Base-by-base conservation (phyloP, 2,113 vertebrate genomes). In the Dasyprocta punctata region DNA sequence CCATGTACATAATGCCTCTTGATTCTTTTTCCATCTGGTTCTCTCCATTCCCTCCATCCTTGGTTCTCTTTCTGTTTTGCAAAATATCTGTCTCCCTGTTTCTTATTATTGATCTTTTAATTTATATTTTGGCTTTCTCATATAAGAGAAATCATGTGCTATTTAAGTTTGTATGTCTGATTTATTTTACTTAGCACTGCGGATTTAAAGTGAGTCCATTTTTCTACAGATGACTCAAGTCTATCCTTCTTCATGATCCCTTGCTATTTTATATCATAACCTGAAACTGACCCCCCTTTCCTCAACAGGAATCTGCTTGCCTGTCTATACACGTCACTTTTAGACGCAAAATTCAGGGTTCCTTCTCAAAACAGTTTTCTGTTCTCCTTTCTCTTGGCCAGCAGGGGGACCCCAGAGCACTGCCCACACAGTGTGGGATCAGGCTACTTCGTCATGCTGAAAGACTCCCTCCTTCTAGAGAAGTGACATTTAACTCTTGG, bases 391-490 rank as follows among this genome's bases (percentile, higher is more conserved):
- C 67, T 95, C 73, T 63, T 0, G 2, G 26, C 49, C 92, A 90
- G 87, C 80, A 92, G 92, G 92, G 94, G 96, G 77, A 94, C 47
- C 26, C 65, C 44, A 73, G 47, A 47, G 71, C 73, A 78, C 65
- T 49, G 22, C 71, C 81, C 81, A 33, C 36, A 4, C 41, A 80
- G 28, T n/a, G 20, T 77, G 36, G 20, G 69, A 71, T 54, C 30
- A 41, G 82, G 22, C 41, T 24, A 49, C 30, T 60, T 95, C 3
- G 0, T 28, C n/a, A 36, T 20, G 52, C 3, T 30, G n/a, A 89
- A 91, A 96, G 78, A 58, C 60, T 19, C 26, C 8, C n/a, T 54
- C 44, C n/a, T 81, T 85, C 63, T 41, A 24, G 90, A 84, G 87
- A 84, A 71, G 67, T 73, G 56, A 81, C 87, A 54, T 87, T 93